Percentiles rank a stretch among this genome's conserved stretches.
Evolutionary conservation across 2,113 vertebrate species (phyloP).

Genomic region (Atrichornis clamosus): DNA sequence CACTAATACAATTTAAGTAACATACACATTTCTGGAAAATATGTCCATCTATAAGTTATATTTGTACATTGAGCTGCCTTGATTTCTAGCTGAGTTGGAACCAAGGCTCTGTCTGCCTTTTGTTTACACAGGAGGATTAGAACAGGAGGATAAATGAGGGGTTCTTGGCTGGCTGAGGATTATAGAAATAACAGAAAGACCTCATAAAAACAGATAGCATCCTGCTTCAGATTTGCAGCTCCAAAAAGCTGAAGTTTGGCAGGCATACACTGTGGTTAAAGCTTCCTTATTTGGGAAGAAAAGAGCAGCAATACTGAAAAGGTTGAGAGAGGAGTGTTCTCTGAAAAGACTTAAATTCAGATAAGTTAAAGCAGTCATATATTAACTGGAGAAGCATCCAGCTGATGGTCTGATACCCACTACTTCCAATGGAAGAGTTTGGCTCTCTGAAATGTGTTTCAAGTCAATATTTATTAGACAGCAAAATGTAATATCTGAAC

Average conservation of each 20-base stretch:
- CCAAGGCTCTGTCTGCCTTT: neutral
- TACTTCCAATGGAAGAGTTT: neutral
- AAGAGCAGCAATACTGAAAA: slow-evolving; percentile 32
- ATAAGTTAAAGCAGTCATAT: neutral
- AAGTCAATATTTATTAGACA: neutral
- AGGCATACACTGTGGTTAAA: slow-evolving; percentile 10
- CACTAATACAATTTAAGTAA: neutral
- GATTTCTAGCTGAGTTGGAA: neutral
- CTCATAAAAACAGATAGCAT: slow-evolving; percentile 61
- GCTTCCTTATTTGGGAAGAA: slow-evolving; percentile 69
- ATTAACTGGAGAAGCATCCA: neutral
- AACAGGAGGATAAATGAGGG: slow-evolving; percentile 34
- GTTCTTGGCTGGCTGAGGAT: slow-evolving; percentile 44
- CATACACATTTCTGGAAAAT: neutral
- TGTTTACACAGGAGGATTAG: slow-evolving; percentile 47
- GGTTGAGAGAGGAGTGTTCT: neutral
- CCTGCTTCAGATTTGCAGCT: slow-evolving; percentile 40
- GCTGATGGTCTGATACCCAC: neutral
- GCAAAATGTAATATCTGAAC: neutral
- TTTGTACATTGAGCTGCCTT: neutral
- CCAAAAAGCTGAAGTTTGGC: slow-evolving; percentile 51
- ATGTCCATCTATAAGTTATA: neutral
- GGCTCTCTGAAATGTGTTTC: neutral
- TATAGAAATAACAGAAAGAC: slow-evolving; percentile 63
- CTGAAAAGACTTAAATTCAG: neutral